Evolutionary conservation across 2,888 invertebrate genomes (phyloP).

Genomic region (Dysmachus trigonus): DNA sequence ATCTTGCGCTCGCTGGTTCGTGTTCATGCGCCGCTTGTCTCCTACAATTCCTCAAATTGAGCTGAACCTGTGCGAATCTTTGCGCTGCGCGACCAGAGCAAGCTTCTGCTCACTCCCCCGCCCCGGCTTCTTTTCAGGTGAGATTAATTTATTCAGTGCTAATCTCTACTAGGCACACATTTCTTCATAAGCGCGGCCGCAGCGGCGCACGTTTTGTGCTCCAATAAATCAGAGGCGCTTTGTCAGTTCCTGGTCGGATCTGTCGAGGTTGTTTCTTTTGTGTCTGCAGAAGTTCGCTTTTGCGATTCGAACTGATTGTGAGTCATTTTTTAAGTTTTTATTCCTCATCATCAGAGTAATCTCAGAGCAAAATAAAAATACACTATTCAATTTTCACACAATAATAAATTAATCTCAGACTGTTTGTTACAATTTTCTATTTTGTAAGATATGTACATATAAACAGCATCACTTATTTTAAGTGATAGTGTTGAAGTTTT

Average conservation of each 20-base stretch:
- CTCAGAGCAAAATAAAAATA: not conserved
- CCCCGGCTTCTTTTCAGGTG: not conserved
- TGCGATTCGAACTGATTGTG: not conserved
- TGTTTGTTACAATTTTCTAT: too few species aligned
- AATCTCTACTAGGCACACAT: slow-evolving; percentile 1
- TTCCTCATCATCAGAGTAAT: not conserved
- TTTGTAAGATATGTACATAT: too few species aligned
- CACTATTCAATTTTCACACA: too few species aligned
- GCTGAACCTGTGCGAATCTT: not conserved
- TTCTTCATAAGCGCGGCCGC: not conserved
- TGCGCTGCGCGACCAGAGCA: not conserved
- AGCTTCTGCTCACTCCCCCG: not conserved
- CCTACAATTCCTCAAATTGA: not conserved
- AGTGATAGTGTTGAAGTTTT: not conserved
- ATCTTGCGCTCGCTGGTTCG: not conserved
- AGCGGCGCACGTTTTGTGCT: not conserved
- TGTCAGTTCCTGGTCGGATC: not conserved
- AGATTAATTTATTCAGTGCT: slow-evolving; percentile 18
- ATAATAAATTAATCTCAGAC: too few species aligned
- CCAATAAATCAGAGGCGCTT: not conserved
- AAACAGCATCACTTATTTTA: too few species aligned
- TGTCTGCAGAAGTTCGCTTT: not conserved
- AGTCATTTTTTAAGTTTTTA: not conserved
- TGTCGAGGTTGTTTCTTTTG: not conserved
- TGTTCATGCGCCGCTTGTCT: not conserved